phyloP scores from a whole-genome alignment of 2,113 vertebrate genomes.

The Dermatemys mawii region DNA sequence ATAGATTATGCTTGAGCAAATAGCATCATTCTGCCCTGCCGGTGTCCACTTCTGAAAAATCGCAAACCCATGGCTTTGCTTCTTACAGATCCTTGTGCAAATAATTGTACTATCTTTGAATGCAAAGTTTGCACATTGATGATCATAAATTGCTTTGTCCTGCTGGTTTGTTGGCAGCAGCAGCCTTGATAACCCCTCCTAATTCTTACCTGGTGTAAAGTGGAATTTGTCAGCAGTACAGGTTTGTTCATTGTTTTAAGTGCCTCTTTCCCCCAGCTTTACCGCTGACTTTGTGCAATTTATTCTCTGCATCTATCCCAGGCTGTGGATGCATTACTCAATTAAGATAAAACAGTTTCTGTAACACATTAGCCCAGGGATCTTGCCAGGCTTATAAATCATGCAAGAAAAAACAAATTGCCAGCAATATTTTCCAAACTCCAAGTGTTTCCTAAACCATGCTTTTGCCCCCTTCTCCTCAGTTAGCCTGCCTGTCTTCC shows the following conservation, averaged over 20 bases:
- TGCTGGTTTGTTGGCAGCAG: background rate
- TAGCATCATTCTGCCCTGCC: background rate
- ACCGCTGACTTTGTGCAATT: rapidly evolving
- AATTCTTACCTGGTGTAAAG: background rate
- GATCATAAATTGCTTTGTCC: rapidly evolving
- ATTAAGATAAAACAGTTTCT: rapidly evolving
- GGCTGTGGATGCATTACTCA: too few species aligned
- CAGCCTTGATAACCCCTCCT: background rate
- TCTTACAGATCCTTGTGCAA: rapidly evolving
- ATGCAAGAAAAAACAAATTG: background rate
- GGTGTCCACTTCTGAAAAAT: background rate
- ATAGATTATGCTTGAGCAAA: too few species aligned
- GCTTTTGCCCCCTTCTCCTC: background rate
- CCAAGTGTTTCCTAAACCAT: background rate
- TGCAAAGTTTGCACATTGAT: rapidly evolving
- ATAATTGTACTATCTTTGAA: rapidly evolving
- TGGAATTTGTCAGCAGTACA: background rate
- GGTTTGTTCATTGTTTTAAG: background rate
- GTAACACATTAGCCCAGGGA: background rate
- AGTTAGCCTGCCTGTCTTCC: background rate
- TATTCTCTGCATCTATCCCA: background rate
- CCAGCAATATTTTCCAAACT: rapidly evolving
- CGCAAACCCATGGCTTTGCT: background rate
- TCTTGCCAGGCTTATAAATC: background rate
- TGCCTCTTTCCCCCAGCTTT: background rate